These are phyloP conservation scores for Nestor notabilis DNA, from an alignment of 2,113 vertebrate genomes.

Conservation along the genomic window DNA sequence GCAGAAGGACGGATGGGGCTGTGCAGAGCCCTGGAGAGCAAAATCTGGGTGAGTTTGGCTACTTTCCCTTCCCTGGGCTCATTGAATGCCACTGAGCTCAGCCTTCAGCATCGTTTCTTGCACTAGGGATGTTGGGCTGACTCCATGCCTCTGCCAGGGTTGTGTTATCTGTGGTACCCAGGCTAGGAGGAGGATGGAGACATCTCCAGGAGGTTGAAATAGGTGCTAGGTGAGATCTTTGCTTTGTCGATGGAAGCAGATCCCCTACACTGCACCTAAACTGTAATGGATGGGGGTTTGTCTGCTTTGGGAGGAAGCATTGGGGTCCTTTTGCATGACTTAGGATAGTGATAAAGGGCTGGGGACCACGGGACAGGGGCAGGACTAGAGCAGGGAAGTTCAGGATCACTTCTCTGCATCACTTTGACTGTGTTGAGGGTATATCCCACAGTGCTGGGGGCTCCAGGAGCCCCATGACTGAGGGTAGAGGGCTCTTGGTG, in stretches of 20 bases:
- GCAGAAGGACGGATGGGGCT: background rate
- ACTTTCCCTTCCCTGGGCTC: background rate
- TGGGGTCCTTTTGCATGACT: accelerated
- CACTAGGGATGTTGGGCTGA: background rate
- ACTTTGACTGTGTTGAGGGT: accelerated
- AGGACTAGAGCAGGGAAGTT: background rate
- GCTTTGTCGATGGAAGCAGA: background rate
- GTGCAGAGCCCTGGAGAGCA: background rate
- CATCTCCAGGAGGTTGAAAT: background rate
- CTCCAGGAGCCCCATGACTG: accelerated
- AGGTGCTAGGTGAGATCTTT: background rate
- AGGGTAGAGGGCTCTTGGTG: background rate
- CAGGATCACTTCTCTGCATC: accelerated
- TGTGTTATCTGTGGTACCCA: accelerated
- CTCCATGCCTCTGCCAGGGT: background rate
- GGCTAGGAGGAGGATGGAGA: background rate
- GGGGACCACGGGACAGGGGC: background rate
- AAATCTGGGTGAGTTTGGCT: background rate
- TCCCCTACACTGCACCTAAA: background rate
- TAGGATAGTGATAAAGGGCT: accelerated
- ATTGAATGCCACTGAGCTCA: accelerated
- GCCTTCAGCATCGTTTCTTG: background rate
- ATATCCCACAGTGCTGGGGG: accelerated
- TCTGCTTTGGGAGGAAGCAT: accelerated
- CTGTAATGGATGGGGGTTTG: background rate